Evolutionary conservation across 2,113 vertebrate genomes (phyloP), one percentile per base, ranked within the genome.

Genomic region (Halcyon senegalensis): DNA sequence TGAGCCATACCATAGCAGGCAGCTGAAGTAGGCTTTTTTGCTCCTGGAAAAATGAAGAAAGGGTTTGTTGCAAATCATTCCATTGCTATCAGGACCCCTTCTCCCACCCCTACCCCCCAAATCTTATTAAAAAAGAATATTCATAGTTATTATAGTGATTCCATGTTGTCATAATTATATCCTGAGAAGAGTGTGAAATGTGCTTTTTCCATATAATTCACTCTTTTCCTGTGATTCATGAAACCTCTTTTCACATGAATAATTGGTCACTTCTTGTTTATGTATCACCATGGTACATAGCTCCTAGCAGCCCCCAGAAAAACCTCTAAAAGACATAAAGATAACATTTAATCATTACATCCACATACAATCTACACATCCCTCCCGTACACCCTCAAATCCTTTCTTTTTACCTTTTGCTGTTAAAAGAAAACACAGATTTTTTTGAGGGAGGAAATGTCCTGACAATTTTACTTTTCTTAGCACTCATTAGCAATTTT

Each of bases 241-340:
- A 94, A 93, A 91, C 41, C 53, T 90, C 92, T 94, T 81, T 93
- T 94, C 79, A 60, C 37, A 78, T 84, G 44, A 89, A 93, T 93
- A 93, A 88, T 62, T 84, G 89, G 69, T 95, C 69, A 66, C 55
- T 88, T 96, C 96, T 95, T 97, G 93, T 97, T 97, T 97, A 95
- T 87, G 66, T 60, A 93, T 95, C 73, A 89, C 96, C 86, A 86
- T 79, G 96, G 88, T 64, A 79, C 89, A 66, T 46, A 96, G 95
- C 60, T 96, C 63, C 62, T 67, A 88, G 84, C 75, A 83, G 78
- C 80, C 51, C 43, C 50, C 50, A 51, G 50, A 82, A 56, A 30
- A 77, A 14, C 23, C 23, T 23, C 50, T 23, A 78, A 43, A 85
- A 66, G 79, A 84, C 37, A 66, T 67, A 95, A 94, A 94, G 58